A percentile compares a stretch with the other conserved stretches of the same genome.
Evolutionary conservation across 2,888 invertebrate genomes (phyloP).

Genomic region (Glaucopsyche alexis): DNA sequence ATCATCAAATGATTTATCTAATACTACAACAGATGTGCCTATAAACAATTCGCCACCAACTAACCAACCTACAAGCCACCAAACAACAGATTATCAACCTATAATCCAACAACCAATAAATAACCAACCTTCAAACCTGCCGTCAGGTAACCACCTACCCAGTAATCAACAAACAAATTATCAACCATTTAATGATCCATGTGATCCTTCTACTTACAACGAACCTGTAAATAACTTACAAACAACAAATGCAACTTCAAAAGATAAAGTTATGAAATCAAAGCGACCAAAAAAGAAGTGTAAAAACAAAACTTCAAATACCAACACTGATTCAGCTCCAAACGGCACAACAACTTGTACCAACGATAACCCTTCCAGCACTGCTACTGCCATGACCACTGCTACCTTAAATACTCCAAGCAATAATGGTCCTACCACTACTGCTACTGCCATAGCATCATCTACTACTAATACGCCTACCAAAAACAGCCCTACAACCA

Average conservation of each 20-base stretch:
- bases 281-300: constrained; percentile 10
- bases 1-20: constrained; percentile 6
- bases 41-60: neutral
- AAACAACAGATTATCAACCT: neutral
- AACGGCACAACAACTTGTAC: neutral
- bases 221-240: neutral
- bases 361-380: neutral
- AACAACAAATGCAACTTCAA: neutral
- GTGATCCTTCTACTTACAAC: neutral
- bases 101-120: neutral
- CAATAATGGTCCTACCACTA: neutral
- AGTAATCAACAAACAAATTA: neutral
- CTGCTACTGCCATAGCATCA: neutral
- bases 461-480: constrained; percentile 1
- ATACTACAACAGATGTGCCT: neutral
- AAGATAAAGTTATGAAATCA: neutral
- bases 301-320: constrained; percentile 5
- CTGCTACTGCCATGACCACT: neutral
- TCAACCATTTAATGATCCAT: neutral
- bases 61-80: neutral
- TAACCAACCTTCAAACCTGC: neutral
- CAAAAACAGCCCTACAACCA: neutral
- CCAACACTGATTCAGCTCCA: neutral
- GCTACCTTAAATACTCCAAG: neutral
- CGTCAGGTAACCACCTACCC: neutral